A percentile compares a stretch with the other conserved stretches of the same genome.
phyloP scores from a whole-genome alignment of 2,113 vertebrate genomes.

The Caretta caretta region DNA sequence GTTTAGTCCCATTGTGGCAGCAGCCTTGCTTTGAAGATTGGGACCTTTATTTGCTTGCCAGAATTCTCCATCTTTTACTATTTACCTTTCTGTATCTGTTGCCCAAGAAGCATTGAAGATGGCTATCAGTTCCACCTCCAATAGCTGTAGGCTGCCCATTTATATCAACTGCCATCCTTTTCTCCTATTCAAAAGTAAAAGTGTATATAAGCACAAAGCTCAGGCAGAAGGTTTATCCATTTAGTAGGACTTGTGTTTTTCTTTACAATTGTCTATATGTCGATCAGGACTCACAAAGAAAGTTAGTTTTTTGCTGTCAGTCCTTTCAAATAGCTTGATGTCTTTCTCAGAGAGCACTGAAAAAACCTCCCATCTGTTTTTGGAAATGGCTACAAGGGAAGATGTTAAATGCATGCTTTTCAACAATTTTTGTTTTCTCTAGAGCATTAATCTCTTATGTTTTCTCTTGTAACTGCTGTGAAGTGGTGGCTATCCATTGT shows the following conservation, averaged over 20 bases:
- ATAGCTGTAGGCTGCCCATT: not conserved
- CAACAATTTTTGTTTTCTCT: not conserved
- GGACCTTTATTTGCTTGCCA: not conserved
- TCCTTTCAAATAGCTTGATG: not conserved
- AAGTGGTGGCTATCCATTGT: not conserved
- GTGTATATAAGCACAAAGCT: not conserved
- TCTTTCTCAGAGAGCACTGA: not conserved
- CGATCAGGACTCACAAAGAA: not conserved
- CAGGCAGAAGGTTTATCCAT: not conserved
- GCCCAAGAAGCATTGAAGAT: not conserved
- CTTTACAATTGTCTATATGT: not conserved
- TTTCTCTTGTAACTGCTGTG: not conserved
- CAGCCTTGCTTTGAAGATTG: not conserved
- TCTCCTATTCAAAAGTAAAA: not conserved
- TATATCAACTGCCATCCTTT: not conserved
- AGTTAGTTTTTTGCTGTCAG: not conserved
- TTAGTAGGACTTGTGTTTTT: not conserved
- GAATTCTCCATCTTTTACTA: not conserved
- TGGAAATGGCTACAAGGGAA: not conserved
- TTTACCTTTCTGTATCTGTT: not conserved
- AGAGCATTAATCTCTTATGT: not conserved
- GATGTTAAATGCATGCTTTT: not conserved
- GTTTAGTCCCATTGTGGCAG: not conserved
- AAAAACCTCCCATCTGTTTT: not conserved
- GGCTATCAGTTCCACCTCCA: not conserved